Percentiles rank a stretch among this genome's conserved stretches.
phyloP scores from a whole-genome alignment of 1,140 invertebrate species.

The Rhagoletis zephyria region DNA sequence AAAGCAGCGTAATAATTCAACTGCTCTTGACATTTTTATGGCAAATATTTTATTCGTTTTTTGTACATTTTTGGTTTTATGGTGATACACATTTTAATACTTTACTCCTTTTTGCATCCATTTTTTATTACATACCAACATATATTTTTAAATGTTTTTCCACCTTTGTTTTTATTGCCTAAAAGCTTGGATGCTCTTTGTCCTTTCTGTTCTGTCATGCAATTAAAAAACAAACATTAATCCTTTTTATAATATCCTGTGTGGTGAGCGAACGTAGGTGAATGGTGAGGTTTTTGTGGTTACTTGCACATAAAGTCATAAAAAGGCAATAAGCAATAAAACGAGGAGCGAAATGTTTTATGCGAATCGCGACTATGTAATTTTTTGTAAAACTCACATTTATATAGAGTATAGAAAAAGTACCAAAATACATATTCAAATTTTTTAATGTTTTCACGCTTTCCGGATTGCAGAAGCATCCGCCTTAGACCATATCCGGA shows the following conservation, averaged over 20 bases:
- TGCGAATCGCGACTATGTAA: neutral
- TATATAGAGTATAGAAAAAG: no score
- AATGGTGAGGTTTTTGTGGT: neutral
- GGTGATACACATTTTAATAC: conserved; percentile 41
- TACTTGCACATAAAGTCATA: neutral
- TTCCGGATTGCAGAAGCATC: no score
- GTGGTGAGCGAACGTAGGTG: neutral
- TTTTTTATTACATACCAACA: neutral
- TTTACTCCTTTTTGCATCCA: neutral
- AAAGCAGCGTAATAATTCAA: conserved; percentile 33
- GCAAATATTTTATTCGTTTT: conserved; percentile 43
- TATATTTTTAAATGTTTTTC: conserved; percentile 26
- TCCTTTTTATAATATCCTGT: conserved; percentile 49
- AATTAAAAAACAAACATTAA: conserved; percentile 52
- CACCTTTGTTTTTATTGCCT: neutral
- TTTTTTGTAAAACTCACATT: neutral
- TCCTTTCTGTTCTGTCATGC: conserved; percentile 18
- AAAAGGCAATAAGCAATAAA: conserved; percentile 43
- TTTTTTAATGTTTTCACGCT: no score
- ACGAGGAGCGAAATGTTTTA: neutral
- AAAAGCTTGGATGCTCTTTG: neutral
- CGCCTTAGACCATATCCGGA: no score
- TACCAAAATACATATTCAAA: no score
- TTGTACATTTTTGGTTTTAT: neutral
- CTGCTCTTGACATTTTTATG: conserved; percentile 43